Conservation (phyloP, 2,888 invertebrate genomes). For the Chironomus riparius region DNA sequence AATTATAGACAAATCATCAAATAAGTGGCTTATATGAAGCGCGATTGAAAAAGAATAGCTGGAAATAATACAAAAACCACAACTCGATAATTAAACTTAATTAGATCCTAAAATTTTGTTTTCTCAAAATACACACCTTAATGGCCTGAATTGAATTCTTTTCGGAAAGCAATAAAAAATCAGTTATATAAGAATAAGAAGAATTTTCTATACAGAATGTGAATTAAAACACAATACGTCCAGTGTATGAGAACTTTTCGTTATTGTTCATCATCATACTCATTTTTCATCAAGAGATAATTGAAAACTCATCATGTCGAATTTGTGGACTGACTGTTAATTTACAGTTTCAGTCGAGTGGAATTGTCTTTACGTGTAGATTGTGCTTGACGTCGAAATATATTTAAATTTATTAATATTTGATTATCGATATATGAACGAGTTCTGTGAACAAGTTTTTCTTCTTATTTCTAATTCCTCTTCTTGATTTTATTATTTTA, state of each 20-base stretch:
- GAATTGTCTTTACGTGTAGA: neutral
- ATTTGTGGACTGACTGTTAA: no score
- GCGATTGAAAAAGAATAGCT: neutral
- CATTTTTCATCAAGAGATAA: neutral
- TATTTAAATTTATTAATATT: neutral
- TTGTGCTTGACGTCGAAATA: neutral
- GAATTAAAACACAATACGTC: no score
- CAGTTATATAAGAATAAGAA: no score
- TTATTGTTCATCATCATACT: no score
- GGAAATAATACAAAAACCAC: neutral
- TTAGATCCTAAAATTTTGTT: slow-evolving; percentile 2
- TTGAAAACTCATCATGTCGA: neutral
- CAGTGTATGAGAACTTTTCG: no score
- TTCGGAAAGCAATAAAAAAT: no score
- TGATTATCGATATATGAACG: neutral
- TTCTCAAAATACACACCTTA: neutral
- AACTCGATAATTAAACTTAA: slow-evolving; percentile 17
- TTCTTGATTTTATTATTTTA: neutral
- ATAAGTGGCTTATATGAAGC: neutral
- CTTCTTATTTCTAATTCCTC: neutral
- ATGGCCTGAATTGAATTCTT: no score
- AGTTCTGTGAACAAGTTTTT: neutral
- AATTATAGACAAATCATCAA: slow-evolving; percentile 8
- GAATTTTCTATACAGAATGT: no score
- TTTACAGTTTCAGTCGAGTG: neutral